Percentiles rank a stretch among this genome's conserved stretches.
Conservation (phyloP, 2,113 vertebrate species). For the Trogon surrucura region DNA sequence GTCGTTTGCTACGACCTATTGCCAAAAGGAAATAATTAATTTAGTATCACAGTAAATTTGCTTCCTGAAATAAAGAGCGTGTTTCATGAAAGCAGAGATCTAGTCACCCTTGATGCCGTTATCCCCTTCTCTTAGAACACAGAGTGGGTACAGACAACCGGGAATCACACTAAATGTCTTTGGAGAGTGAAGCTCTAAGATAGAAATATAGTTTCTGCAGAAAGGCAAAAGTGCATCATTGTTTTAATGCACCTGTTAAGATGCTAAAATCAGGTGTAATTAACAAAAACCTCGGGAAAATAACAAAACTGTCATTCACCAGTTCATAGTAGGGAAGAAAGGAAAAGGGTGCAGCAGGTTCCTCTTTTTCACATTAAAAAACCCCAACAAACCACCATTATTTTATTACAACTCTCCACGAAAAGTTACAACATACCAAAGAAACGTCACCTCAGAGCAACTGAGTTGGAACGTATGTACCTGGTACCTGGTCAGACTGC, state of each 20-base stretch:
- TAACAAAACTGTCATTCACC: background rate
- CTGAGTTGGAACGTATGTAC: background rate
- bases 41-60: conserved; percentile 3
- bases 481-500: background rate
- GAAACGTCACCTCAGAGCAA: background rate
- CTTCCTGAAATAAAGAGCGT: background rate
- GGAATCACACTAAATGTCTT: background rate
- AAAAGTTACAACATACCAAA: background rate
- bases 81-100: background rate
- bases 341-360: background rate
- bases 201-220: background rate
- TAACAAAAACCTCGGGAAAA: background rate
- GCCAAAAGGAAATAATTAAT: conserved; percentile 18
- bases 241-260: background rate
- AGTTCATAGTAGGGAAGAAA: background rate
- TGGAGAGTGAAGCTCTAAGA: background rate
- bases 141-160: background rate
- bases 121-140: background rate
- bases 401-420: background rate
- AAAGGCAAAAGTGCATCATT: background rate
- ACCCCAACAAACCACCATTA: background rate
- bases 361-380: background rate
- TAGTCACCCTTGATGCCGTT: background rate
- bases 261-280: background rate
- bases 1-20: conserved; percentile 91